Evolutionary conservation across 2,797 vertebrate genomes (phyloP).

Genomic region (Kryptopterus vitreolus): DNA sequence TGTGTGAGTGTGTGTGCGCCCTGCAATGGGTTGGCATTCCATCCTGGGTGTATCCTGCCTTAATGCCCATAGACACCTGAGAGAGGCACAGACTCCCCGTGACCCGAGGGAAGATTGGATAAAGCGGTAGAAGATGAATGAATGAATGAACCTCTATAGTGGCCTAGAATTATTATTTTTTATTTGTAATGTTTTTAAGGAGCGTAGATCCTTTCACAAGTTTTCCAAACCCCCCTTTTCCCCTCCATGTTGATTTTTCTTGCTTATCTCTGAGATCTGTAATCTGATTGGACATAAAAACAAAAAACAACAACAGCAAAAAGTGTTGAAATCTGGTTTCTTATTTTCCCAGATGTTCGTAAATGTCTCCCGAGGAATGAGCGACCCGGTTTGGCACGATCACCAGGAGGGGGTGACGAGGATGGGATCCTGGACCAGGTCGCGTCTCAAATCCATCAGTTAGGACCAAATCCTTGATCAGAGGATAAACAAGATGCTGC

Average conservation of each 20-base stretch:
- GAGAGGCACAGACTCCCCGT: no score
- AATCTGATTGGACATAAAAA: not conserved
- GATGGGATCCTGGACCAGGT: slow-evolving; percentile 69
- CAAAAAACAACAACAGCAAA: not conserved
- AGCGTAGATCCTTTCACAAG: no score
- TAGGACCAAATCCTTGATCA: slow-evolving; percentile 56
- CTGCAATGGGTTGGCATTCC: no score
- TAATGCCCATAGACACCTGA: no score
- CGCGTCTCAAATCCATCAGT: slow-evolving; percentile 71
- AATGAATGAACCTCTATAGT: no score
- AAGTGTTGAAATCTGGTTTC: not conserved
- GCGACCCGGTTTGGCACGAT: slow-evolving; percentile 71
- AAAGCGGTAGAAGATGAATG: no score
- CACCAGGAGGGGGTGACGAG: slow-evolving; percentile 73
- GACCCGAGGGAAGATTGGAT: no score
- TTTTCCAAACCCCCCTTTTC: no score
- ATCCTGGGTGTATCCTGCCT: no score
- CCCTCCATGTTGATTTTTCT: not conserved
- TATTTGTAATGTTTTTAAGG: no score
- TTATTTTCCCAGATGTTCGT: slow-evolving; percentile 62
- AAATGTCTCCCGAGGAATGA: slow-evolving; percentile 70
- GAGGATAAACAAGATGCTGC: slow-evolving; percentile 35
- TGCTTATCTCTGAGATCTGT: not conserved
- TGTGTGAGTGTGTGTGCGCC: no score
- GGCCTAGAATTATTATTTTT: no score